Evolutionary conservation across 2,888 invertebrate genomes (phyloP), one percentile per base, ranked within the genome.

Genomic region (Drepana falcataria): DNA sequence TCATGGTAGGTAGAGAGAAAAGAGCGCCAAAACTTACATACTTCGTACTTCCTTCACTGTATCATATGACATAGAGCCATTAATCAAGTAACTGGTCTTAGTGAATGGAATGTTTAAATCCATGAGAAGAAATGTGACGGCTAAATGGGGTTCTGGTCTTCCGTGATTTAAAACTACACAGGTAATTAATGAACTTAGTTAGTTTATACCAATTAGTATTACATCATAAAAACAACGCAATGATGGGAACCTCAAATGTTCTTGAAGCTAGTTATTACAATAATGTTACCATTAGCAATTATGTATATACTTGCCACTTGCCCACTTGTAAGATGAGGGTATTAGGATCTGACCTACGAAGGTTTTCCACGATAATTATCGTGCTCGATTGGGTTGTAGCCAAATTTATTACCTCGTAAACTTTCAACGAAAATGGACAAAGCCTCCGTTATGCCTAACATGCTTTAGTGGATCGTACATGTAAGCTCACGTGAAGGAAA

Each of bases 401-500:
- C 61, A 56, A 75, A 81, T 84, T 81, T 80, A 83, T 73, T 75
- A 73, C 77, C 65, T 63, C 71, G 77, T 77, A 74, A 78, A 79
- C 72, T 72, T 75, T 65, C 66, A 64, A 71, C 70, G 69, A 74
- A 77, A 77, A 75, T 60, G 69, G 69, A 64, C 65, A 64, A 64
- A 68, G 68, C 61, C 61, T 59, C 57, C 51, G 51, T 51, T 40
- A 49, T 51, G 40, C 51, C 71, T 68, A 68, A 68, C 64, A 61
- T 60, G 59, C 58, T 72, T 68, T 65, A 68, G 53, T 68, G 58
- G 55, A 63, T 59, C 55, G 59, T 72, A 71, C 74, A 75, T 73
- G 56, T 68, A 61, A 63, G 59, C 61, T 51, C 54, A 55, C 55
- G 59, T 61, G 55, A 56, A 63, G 68, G 60, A 68, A 66, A 66